Base-by-base conservation (phyloP, 1,140 invertebrate species). In the Atta texana region DNA sequence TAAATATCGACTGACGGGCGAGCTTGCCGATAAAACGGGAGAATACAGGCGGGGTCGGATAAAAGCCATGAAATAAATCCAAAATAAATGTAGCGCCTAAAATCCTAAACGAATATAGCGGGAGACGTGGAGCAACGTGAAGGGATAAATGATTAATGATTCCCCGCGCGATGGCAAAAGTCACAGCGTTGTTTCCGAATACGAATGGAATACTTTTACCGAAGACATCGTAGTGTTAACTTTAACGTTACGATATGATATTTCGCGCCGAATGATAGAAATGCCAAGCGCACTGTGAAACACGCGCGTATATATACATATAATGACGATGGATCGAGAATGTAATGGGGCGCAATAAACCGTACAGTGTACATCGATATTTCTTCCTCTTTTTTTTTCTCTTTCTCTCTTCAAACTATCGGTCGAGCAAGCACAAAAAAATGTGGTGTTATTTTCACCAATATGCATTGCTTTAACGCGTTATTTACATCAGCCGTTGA, bases 171-270 rank as follows among this genome's bases (percentile, higher is more conserved):
- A 28, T 61, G 34, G 24, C 24, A 66, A 75, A 84, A 75, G 55
- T 55, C 39, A 39, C 80, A 24, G 44, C 18, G 68, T 61, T 84
- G 59, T 34, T 24, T 57, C 12, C 39, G 69, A 74, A 63, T 61
- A 3, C 64, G n/a, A 21, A 39, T 21, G 8, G 6, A 74, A 74
- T n/a, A 57, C 55, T 59, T 51, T 44, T 24, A 39, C n/a, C 12
- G 80, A 84, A 84, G 69, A 84, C 80, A 75, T 84, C 80, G 80
- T 61, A 34, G 80, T 84, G 80, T 84, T 84, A 84, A 84, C 80
- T 84, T n/a, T 16, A 74, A 75, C 55, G 39, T 61, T 24, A 28
- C 78, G 12, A 80, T 74, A 49, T 74, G 80, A 84, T 84, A 84
- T 74, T 63, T 14, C 80, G 53, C 24, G 78, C 12, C 31, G 69